Conservation (phyloP, 2,888 invertebrate genomes). For the Tetropium fuscum region DNA sequence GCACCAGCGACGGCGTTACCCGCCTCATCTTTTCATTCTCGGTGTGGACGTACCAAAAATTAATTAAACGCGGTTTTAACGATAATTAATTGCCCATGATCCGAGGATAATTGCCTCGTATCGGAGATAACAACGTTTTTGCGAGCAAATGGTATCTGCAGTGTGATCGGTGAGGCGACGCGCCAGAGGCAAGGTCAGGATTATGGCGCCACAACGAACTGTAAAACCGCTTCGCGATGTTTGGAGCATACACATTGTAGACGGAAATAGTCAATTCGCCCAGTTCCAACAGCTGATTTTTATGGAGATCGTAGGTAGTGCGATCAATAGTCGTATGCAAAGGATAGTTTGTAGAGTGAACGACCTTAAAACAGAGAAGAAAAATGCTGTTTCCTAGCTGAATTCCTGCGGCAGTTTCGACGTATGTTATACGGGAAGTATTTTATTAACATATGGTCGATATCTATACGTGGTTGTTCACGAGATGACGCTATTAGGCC, state of each 20-base stretch:
- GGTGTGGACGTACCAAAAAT: not conserved
- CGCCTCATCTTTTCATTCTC: too few relatives aligned
- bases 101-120: not conserved
- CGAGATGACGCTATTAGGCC: too few relatives aligned
- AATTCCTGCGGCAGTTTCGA: too few relatives aligned
- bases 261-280: conserved; percentile 11
- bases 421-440: too few relatives aligned
- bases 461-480: too few relatives aligned
- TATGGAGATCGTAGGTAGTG: not conserved
- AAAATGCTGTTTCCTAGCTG: too few relatives aligned
- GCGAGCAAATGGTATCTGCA: conserved; percentile 16
- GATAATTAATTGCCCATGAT: conserved; percentile 3
- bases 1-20: too few relatives aligned
- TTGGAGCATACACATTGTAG: not conserved
- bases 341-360: not conserved
- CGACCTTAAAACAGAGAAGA: not conserved
- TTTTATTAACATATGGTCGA: too few relatives aligned
- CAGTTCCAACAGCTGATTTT: conserved; percentile 13
- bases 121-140: conserved; percentile 5
- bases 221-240: conserved; percentile 38
- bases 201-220: conserved; percentile 51
- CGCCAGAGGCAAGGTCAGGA: conserved; percentile 48
- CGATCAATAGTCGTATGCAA: not conserved
- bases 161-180: conserved; percentile 31
- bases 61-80: not conserved